Evolutionary conservation across 2,888 invertebrate genomes (phyloP).

Genomic region (Cheilosia scutellata): DNA sequence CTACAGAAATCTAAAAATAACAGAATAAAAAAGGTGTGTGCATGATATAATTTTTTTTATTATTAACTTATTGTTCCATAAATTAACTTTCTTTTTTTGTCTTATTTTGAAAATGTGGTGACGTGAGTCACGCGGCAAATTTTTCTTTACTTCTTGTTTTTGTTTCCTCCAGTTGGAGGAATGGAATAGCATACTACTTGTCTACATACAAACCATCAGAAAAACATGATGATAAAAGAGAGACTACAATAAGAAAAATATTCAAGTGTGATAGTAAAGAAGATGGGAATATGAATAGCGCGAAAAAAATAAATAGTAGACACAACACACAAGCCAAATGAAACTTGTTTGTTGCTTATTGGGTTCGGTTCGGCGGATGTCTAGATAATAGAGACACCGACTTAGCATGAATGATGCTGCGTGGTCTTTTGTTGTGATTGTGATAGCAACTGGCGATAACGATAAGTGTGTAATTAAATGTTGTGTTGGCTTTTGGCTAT

Average conservation of each 20-base stretch:
- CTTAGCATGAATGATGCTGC: slow-evolving; percentile 15
- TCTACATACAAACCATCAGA: slow-evolving; percentile 29
- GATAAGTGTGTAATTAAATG: too few relatives aligned
- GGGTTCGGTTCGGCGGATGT: background rate
- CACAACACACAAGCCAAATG: background rate
- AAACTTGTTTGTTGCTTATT: slow-evolving; percentile 22
- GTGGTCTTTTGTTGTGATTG: background rate
- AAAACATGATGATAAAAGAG: slow-evolving; percentile 34
- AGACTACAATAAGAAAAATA: background rate
- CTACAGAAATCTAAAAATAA: background rate
- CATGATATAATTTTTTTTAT: background rate
- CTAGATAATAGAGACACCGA: background rate
- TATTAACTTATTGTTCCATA: slow-evolving; percentile 16
- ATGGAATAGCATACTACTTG: background rate
- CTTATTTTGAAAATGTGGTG: slow-evolving; percentile 32
- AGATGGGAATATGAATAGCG: slow-evolving; percentile 7
- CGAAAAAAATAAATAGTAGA: slow-evolving; percentile 16
- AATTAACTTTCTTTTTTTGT: slow-evolving; percentile 12
- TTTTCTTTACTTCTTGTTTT: slow-evolving; percentile 11
- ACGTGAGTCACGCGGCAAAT: slow-evolving; percentile 66
- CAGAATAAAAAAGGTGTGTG: slow-evolving; percentile 62
- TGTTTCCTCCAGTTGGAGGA: background rate
- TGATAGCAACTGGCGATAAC: background rate
- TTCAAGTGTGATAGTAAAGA: slow-evolving; percentile 8
- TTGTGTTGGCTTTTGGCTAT: too few relatives aligned